Evolutionary conservation across 2,113 vertebrate species (phyloP).

Genomic region (Cyrtonyx montezumae): DNA sequence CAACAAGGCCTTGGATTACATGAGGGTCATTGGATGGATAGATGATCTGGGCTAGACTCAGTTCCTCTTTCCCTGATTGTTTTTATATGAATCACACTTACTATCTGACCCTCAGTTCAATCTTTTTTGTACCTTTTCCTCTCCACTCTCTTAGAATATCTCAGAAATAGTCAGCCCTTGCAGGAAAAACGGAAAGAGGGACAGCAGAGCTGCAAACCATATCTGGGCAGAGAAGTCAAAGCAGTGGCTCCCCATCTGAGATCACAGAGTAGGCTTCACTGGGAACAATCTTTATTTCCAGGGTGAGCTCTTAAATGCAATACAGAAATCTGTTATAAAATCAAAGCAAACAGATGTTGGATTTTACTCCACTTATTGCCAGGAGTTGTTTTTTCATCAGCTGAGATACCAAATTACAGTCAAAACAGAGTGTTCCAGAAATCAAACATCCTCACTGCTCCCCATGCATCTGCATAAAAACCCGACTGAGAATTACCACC

Average conservation of each 20-base stretch:
- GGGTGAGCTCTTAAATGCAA: neutral
- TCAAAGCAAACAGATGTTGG: constrained; percentile 5
- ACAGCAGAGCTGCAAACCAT: neutral
- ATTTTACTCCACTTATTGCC: neutral
- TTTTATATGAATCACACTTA: neutral
- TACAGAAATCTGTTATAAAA: neutral
- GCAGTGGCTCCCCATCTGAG: neutral
- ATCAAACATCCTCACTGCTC: neutral
- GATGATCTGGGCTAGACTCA: neutral
- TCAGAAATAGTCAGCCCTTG: neutral
- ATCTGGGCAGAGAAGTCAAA: neutral
- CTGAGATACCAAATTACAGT: constrained; percentile 32
- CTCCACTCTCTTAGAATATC: neutral
- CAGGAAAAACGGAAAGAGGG: neutral
- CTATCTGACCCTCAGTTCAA: neutral
- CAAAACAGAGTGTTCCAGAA: neutral
- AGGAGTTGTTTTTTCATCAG: constrained; percentile 53
- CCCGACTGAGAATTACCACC: neutral
- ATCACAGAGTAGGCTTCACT: neutral
- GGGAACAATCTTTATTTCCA: constrained; percentile 2
- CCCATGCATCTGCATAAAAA: neutral
- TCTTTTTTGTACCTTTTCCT: neutral
- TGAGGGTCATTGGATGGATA: neutral
- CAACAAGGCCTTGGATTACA: neutral
- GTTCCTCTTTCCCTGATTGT: neutral